Base-by-base conservation (phyloP, 92 coral and sea anemone species). In the Phymanthus crucifer region DNA sequence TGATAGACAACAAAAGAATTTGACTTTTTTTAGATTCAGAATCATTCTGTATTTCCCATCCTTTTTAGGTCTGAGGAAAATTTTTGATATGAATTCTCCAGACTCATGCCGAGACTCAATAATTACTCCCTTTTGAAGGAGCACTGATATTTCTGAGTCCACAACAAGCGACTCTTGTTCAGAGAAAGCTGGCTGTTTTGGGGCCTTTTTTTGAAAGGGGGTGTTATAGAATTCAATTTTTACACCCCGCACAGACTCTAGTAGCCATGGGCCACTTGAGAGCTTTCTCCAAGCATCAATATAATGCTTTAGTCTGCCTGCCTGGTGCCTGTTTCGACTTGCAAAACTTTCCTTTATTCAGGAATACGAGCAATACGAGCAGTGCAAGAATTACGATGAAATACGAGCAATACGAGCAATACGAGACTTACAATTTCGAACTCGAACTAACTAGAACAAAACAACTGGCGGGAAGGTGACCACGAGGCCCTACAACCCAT, bases 131-230 rank as follows among this genome's bases (percentile, higher is more conserved):
- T 71, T 74, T 34, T 79, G 19, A 4, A 72, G 68, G 5, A 74
- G 72, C 40, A 74, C 57, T 46, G 78, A 36, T 50, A 82, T 82
- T 54, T 82, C 80, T 33, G 81, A 38, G 24, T 75, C 46, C 31
- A 75, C 58, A 31, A 48, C 74, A 65, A 24, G 47, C 26, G 81
- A 10, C 48, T 82, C 82, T 31, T 34, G 32, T 14, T 56, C 10
- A 23, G 86, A 26, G 18, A 52, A 76, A 47, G 24, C 66, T 57
- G 66, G 24, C 66, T 57, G 31, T 57, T 57, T 57, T 57, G 66
- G 66, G 66, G 66, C 24, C 24, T 57, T 57, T 31, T 9, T 57
- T 57, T 57, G 66, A 57, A 1, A 57, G 24, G 66, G 66, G 24
- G 66, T 57, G 24, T 57, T 31, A 32, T 31, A n/a, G 66, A 19